A percentile compares a stretch with the other conserved stretches of the same genome.
Conservation (phyloP, 1,140 invertebrate genomes). For the Lepidurus apus region DNA sequence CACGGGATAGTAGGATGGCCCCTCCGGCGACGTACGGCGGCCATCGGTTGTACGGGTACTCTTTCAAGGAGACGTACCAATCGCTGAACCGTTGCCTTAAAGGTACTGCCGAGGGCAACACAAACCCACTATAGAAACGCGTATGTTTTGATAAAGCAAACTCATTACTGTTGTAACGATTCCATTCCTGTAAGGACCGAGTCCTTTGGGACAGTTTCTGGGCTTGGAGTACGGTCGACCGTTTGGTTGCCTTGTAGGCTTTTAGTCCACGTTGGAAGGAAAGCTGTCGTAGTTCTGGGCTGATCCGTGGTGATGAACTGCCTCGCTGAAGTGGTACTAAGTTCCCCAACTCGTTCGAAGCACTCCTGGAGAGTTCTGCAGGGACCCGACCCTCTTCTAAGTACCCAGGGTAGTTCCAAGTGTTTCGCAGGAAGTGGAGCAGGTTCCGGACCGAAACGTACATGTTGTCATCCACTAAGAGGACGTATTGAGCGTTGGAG, state of each 20-base stretch:
- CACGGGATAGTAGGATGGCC: constrained; percentile 69
- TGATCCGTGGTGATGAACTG: background rate
- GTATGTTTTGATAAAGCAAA: background rate
- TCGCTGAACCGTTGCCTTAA: constrained; percentile 73
- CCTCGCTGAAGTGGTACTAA: background rate
- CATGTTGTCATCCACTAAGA: constrained; percentile 89
- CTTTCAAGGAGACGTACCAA: constrained; percentile 76
- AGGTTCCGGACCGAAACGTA: constrained; percentile 85
- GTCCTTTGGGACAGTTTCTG: background rate
- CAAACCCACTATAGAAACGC: constrained; percentile 54
- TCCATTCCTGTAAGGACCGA: background rate
- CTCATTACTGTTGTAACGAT: background rate
- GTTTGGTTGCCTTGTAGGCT: no score
- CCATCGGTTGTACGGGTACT: constrained; percentile 82
- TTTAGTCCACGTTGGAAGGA: no score
- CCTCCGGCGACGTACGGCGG: constrained; percentile 87
- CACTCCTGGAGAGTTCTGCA: background rate
- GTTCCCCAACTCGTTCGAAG: background rate
- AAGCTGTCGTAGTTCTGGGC: no score
- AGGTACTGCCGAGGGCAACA: constrained; percentile 64
- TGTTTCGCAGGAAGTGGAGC: constrained; percentile 65
- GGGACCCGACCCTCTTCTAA: constrained; percentile 34
- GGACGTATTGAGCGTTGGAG: constrained; percentile 67
- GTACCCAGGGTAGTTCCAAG: constrained; percentile 58
- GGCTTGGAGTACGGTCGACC: no score